Conservation (phyloP, 2,113 vertebrate species). For the Chaetodon auriga region DNA sequence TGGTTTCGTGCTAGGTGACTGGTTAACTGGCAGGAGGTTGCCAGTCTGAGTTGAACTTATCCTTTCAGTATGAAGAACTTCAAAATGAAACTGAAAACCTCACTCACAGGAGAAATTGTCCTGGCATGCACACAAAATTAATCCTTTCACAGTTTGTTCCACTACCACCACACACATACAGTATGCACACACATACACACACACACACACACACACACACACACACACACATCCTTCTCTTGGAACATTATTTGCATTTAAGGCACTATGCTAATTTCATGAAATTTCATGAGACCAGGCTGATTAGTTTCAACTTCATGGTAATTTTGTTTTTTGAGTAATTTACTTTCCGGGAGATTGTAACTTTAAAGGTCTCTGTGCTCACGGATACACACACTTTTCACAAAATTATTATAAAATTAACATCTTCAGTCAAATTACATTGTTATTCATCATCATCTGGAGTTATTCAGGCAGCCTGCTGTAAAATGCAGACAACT, state of each 20-base stretch:
- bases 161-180: background rate
- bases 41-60: too few species aligned
- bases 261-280: slow-evolving; percentile 2
- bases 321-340: slow-evolving; percentile 3
- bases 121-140: background rate
- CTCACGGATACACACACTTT: background rate
- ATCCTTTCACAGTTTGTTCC: too few species aligned
- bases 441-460: slow-evolving; percentile 36
- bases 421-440: slow-evolving; percentile 19
- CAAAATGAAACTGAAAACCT: too few species aligned
- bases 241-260: slow-evolving; percentile 11
- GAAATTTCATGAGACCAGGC: slow-evolving; percentile 14
- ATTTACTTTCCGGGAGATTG: background rate
- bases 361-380: background rate
- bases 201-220: background rate
- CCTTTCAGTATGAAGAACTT: too few species aligned
- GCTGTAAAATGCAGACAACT: slow-evolving; percentile 5
- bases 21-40: too few species aligned
- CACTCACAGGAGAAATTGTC: background rate
- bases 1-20: too few species aligned
- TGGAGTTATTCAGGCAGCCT: slow-evolving; percentile 36
- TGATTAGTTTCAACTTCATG: slow-evolving; percentile 9
- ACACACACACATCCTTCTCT: background rate
- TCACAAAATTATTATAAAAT: slow-evolving; percentile 9
- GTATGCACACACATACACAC: too few species aligned